Percentiles rank a stretch among this genome's conserved stretches.
phyloP scores from a whole-genome alignment of 2,797 vertebrate genomes.

The Falco berigora region DNA sequence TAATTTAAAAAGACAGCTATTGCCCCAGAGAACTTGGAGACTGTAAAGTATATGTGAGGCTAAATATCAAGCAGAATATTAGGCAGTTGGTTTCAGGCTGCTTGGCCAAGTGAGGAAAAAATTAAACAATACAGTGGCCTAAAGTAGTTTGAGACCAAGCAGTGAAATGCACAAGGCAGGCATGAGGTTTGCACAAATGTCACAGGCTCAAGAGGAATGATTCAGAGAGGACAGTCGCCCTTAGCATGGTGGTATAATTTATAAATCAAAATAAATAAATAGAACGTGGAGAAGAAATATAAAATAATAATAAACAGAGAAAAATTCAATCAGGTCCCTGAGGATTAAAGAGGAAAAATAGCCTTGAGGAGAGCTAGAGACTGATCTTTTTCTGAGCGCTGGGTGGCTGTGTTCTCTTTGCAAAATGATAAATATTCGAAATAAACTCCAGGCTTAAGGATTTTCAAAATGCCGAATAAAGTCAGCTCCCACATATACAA shows the following conservation, averaged over 20 bases:
- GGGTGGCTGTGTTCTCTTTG: neutral
- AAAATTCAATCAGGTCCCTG: neutral
- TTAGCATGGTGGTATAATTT: neutral
- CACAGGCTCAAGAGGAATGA: neutral
- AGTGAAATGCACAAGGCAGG: neutral
- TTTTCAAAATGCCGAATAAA: conserved; percentile 12
- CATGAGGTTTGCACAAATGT: neutral
- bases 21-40: neutral
- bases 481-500: neutral
- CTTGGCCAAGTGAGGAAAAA: neutral
- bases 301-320: neutral
- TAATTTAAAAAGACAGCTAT: conserved; percentile 13
- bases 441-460: neutral
- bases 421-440: conserved; percentile 41
- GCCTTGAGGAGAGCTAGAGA: neutral
- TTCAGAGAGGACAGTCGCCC: neutral
- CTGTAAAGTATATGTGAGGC: neutral
- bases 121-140: neutral
- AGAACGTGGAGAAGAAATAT: neutral
- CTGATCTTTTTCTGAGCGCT: conserved; percentile 22
- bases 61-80: conserved; percentile 20
- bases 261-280: conserved; percentile 16
- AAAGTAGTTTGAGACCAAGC: neutral
- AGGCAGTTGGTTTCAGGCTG: neutral
- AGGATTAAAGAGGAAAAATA: conserved; percentile 8